Evolutionary conservation across 2,888 invertebrate species (phyloP).

Genomic region (Rhaphigaster nebulosa): DNA sequence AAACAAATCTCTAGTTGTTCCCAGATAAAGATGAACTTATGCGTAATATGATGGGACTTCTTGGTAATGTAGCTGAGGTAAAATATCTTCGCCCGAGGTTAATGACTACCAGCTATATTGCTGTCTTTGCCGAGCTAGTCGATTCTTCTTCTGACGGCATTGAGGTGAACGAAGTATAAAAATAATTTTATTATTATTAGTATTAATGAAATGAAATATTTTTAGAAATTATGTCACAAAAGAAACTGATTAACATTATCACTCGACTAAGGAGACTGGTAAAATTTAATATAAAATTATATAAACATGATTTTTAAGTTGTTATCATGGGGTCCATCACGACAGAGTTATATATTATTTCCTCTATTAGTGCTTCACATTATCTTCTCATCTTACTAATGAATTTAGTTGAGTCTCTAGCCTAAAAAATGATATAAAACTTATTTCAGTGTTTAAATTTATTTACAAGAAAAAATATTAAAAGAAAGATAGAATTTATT

Average conservation of each 20-base stretch:
- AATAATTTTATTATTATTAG: not conserved
- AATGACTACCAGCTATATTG: slow-evolving; percentile 87
- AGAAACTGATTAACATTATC: slow-evolving; percentile 18
- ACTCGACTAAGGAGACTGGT: not conserved
- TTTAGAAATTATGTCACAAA: not conserved
- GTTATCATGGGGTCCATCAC: too few relatives aligned
- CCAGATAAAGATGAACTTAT: slow-evolving; percentile 90
- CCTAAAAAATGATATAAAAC: too few relatives aligned
- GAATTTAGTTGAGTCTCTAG: too few relatives aligned
- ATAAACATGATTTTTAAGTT: too few relatives aligned
- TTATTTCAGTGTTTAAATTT: too few relatives aligned
- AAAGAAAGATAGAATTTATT: too few relatives aligned
- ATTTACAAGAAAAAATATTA: too few relatives aligned
- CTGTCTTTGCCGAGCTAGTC: slow-evolving; percentile 88
- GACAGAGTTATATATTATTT: too few relatives aligned
- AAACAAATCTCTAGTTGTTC: slow-evolving; percentile 77
- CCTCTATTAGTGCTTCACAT: too few relatives aligned
- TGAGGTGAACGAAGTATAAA: slow-evolving; percentile 75
- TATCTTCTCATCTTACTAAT: too few relatives aligned
- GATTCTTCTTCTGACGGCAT: slow-evolving; percentile 92
- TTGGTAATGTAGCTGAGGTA: slow-evolving; percentile 98
- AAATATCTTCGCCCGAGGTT: slow-evolving; percentile 82
- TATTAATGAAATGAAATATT: not conserved
- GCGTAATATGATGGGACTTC: slow-evolving; percentile 97
- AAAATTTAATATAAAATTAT: not conserved